These are phyloP conservation scores for Oncopeltus fasciatus DNA, from an alignment of 1,140 invertebrate species.

Conservation along the genomic window DNA sequence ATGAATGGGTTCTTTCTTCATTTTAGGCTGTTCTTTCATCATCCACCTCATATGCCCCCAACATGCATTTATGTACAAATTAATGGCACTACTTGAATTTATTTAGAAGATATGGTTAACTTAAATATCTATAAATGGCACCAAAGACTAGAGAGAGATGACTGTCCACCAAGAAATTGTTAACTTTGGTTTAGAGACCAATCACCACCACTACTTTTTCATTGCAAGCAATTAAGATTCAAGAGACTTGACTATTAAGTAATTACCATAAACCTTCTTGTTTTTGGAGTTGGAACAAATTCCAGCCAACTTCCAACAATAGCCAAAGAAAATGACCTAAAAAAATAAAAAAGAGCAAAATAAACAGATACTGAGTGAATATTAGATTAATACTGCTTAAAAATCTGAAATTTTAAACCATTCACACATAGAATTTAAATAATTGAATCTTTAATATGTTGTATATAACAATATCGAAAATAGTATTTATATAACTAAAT, in stretches of 20 bases:
- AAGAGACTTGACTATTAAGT: neutral
- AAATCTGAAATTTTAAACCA: no score
- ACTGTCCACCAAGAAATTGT: neutral
- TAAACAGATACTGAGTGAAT: no score
- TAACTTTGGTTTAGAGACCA: neutral
- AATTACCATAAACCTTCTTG: neutral
- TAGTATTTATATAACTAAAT: no score
- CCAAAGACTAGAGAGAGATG: slow-evolving; percentile 3
- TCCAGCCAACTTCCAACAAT: neutral
- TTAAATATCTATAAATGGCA: neutral
- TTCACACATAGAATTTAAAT: no score
- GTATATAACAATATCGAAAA: no score
- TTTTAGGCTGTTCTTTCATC: slow-evolving; percentile 9
- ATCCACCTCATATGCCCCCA: neutral
- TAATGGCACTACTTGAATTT: slow-evolving; percentile 1
- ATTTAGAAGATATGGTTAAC: neutral
- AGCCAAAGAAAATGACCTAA: neutral
- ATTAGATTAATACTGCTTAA: no score
- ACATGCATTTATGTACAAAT: slow-evolving; percentile 6
- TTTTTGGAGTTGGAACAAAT: neutral
- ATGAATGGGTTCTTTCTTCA: slow-evolving; percentile 4
- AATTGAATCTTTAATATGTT: no score
- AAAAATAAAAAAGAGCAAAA: neutral
- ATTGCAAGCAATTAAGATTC: slow-evolving; percentile 1
- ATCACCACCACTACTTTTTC: slow-evolving; percentile 3